Base-by-base conservation (phyloP, 2,113 vertebrate species). In the Elachura formosa region DNA sequence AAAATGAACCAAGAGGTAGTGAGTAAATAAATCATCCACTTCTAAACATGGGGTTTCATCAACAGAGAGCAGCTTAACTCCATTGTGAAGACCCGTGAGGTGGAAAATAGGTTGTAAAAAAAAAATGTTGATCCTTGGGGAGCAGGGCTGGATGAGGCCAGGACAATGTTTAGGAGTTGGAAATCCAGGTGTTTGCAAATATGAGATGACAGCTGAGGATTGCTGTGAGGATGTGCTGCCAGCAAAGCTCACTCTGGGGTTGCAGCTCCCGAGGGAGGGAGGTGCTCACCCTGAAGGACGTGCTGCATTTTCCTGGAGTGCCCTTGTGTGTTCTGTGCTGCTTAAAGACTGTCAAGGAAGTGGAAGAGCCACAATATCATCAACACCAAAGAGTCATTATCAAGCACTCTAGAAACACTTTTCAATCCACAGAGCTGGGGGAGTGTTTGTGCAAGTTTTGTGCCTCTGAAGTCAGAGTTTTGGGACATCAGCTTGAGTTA, bases 151-250 rank as follows among this genome's bases (percentile, higher is more conserved):
- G 81, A 56, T 79, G 38, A 87, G 66, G 78, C 5, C 40, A 66
- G 86, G 63, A 67, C 25, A 74, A 2, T 34, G 68, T 34, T 95
- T 41, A 64, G 58, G 87, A 61, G 18, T 43, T 90, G 41, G 54
- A 90, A 84, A 84, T 95, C 20, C 90, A 94, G 82, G 56, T 84
- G 93, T 83, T 92, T 88, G 95, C 54, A 90, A 69, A 86, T 40
- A 77, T 3, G 33, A 61, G 79, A 80, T 89, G 79, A 40, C 29
- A 86, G 79, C 68, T 78, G 3, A 81, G 71, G n/a, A 1, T 59
- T 85, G 51, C 5, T 64, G 9, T 21, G 33, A 56, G 55, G 34
- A 25, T 56, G n/a, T 67, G 29, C 38, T 76, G 64, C 28, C 48
- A 4, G n/a, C n/a, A 38, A 48, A 67, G 48, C 31, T 7, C 18